Conservation (phyloP, 2,888 invertebrate species). For the Oscheius sp. region DNA sequence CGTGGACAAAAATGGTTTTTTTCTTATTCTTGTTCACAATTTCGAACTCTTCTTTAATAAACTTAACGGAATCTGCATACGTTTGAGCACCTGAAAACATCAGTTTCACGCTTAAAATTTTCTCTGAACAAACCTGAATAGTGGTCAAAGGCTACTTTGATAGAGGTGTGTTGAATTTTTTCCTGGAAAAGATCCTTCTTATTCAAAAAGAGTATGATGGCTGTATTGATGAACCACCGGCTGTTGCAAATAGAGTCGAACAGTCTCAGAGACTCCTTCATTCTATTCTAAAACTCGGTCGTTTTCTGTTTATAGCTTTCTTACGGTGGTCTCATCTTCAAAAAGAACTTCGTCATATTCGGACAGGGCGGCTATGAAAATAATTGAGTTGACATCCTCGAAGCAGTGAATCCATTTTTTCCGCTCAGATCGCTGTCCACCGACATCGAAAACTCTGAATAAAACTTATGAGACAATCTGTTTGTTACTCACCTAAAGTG, state of each 20-base stretch:
- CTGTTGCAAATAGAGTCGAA: slow-evolving; percentile 73
- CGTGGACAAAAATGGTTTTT: slow-evolving; percentile 65
- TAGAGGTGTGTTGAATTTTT: slow-evolving; percentile 62
- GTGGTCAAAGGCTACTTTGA: slow-evolving; percentile 66
- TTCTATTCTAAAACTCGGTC: slow-evolving; percentile 68
- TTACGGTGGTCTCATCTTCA: slow-evolving; percentile 99
- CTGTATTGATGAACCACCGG: slow-evolving; percentile 71
- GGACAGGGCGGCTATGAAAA: slow-evolving; percentile 99
- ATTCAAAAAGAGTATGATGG: slow-evolving; percentile 70
- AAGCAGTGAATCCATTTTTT: slow-evolving; percentile 72
- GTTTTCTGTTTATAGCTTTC: not conserved
- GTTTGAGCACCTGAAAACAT: slow-evolving; percentile 62
- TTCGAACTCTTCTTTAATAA: slow-evolving; percentile 66
- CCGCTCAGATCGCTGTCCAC: slow-evolving; percentile 63
- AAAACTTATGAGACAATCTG: not conserved
- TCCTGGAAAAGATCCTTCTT: slow-evolving; percentile 71
- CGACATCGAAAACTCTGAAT: slow-evolving; percentile 70
- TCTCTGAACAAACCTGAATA: slow-evolving; percentile 63
- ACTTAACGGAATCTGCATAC: slow-evolving; percentile 64
- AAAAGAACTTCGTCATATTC: slow-evolving; percentile 83
- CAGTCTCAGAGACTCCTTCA: slow-evolving; percentile 71
- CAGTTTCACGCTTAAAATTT: not conserved
- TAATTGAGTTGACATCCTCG: slow-evolving; percentile 79
- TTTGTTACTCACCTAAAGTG: slow-evolving; percentile 47
- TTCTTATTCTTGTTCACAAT: slow-evolving; percentile 63